A percentile compares a stretch with the other conserved stretches of the same genome.
phyloP scores from a whole-genome alignment of 2,888 invertebrate species.

The Spodoptera exigua region DNA sequence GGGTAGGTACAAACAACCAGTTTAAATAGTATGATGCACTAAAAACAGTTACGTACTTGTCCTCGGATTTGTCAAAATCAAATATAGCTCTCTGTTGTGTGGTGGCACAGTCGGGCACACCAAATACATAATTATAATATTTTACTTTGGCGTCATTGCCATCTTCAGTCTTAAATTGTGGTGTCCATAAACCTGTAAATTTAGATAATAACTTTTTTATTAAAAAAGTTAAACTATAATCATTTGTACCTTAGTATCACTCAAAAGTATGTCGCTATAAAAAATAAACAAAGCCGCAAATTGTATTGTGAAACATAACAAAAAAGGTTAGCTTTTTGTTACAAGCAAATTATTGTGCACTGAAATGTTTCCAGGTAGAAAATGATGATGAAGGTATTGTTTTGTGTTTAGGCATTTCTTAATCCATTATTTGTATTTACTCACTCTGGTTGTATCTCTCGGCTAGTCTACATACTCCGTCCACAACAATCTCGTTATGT shows the following conservation, averaged over 20 bases:
- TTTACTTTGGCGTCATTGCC: slow-evolving; percentile 88
- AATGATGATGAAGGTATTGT: background rate
- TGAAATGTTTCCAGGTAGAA: background rate
- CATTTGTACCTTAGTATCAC: too few species aligned
- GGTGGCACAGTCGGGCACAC: slow-evolving; percentile 92
- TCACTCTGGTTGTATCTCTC: slow-evolving; percentile 90
- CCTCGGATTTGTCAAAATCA: slow-evolving; percentile 90
- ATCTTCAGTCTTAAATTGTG: slow-evolving; percentile 91
- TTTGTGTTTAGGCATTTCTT: background rate
- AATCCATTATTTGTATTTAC: slow-evolving; percentile 55
- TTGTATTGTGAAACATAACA: slow-evolving; percentile 6
- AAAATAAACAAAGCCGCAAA: background rate
- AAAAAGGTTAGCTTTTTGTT: background rate
- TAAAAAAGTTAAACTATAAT: background rate
- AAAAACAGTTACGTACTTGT: slow-evolving; percentile 79
- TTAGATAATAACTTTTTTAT: background rate
- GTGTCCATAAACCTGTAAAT: slow-evolving; percentile 86
- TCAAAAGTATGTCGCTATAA: background rate
- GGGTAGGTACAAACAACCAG: too few species aligned
- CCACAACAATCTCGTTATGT: slow-evolving; percentile 91
- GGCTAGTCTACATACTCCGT: slow-evolving; percentile 90
- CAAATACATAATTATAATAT: slow-evolving; percentile 89
- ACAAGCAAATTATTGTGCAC: background rate
- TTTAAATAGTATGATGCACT: too few species aligned
- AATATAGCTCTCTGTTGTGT: slow-evolving; percentile 92